Evolutionary conservation across 37 sponge, comb jelly and placozoan species (phyloP).

Genomic region (Theonella swinhoei): DNA sequence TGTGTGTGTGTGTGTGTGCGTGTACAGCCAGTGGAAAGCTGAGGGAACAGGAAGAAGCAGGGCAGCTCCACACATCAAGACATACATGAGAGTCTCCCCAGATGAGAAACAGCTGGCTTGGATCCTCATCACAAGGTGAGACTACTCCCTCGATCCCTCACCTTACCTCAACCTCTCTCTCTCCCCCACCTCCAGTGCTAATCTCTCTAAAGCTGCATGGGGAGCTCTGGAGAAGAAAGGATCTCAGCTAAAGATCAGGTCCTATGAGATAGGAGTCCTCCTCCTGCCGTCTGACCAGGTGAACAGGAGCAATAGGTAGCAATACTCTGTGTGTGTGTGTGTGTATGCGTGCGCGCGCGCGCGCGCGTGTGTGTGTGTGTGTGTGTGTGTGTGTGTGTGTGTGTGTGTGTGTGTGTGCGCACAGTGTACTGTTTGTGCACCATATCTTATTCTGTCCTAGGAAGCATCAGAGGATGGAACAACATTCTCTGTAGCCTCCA

Average conservation of each 20-base stretch:
- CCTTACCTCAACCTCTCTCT: no score
- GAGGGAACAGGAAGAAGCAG: slow-evolving; percentile 68
- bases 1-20: background rate
- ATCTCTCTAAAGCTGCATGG: slow-evolving; percentile 99
- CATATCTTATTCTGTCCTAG: no score
- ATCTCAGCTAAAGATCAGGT: slow-evolving; percentile 81
- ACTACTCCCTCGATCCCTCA: background rate
- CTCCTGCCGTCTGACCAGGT: slow-evolving; percentile 72
- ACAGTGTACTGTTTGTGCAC: no score
- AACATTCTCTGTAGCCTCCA: no score
- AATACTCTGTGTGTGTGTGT: background rate
- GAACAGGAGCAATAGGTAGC: no score
- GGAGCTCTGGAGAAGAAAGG: slow-evolving; percentile 88
- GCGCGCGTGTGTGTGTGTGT: background rate
- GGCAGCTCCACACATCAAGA: slow-evolving; percentile 96
- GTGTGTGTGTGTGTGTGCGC: no score
- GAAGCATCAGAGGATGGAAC: no score
- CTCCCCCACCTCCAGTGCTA: slow-evolving; percentile 59
- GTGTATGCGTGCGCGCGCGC: background rate
- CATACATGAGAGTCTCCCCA: slow-evolving; percentile 86
- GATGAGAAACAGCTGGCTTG: slow-evolving; percentile 74
- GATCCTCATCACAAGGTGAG: slow-evolving; percentile 90
- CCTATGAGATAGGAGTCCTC: slow-evolving; percentile 87
- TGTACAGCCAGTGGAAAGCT: slow-evolving; percentile 77
- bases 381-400: no score